Conservation (phyloP, 2,797 vertebrate species). For the Falco rusticolus region DNA sequence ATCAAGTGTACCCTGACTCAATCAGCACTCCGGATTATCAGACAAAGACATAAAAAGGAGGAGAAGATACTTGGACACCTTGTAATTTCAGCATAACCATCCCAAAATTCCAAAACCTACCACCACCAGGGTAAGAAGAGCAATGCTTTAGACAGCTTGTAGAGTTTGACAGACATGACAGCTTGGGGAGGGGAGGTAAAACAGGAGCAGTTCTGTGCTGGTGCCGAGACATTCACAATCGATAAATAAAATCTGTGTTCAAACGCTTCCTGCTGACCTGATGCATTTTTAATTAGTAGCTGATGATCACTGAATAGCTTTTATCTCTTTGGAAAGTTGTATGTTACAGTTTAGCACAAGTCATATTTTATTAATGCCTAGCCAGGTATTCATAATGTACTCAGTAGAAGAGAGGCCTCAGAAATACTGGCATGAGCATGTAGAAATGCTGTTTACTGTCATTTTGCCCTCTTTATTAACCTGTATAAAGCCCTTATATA, state of each 20-base stretch:
- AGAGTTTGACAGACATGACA: background rate
- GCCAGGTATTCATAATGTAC: background rate
- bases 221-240: background rate
- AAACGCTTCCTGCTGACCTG: conserved; percentile 11
- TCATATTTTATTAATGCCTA: conserved; percentile 49
- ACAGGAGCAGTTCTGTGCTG: background rate
- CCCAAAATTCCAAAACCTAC: background rate
- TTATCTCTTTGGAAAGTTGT: conserved; percentile 16
- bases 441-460: background rate
- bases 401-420: background rate
- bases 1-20: no score
- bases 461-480: background rate
- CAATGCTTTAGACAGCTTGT: background rate
- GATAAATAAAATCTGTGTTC: background rate
- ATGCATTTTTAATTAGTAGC: conserved; percentile 51
- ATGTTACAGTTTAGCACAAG: background rate
- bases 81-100: background rate
- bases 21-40: background rate
- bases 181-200: background rate
- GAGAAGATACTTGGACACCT: background rate
- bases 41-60: background rate
- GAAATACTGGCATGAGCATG: background rate
- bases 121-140: background rate
- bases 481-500: background rate
- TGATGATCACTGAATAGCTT: conserved; percentile 20